A percentile compares a stretch with the other conserved stretches of the same genome.
These are phyloP conservation scores for Porites australiensis DNA, from an alignment of 64 coral and sea anemone genomes.

Conservation along the genomic window DNA sequence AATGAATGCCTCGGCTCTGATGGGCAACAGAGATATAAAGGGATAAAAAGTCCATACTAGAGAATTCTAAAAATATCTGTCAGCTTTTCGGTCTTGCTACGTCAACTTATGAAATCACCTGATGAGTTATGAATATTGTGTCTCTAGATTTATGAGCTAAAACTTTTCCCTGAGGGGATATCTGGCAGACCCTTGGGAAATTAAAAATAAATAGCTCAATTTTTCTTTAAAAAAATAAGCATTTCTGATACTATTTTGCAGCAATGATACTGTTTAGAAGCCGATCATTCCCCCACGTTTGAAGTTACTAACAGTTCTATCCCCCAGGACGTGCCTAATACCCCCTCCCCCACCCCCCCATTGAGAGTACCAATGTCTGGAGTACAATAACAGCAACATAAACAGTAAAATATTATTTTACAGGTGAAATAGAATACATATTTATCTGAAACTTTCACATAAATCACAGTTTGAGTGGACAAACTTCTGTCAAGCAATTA, in stretches of 20 bases:
- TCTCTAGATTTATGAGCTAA: neutral
- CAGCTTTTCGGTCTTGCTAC: constrained; percentile 1
- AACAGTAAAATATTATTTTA: constrained; percentile 19
- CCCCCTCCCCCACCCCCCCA: no score
- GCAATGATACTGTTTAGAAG: constrained; percentile 9
- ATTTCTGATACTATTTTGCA: constrained; percentile 18
- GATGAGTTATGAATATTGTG: constrained; percentile 4
- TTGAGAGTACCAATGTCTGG: constrained; percentile 20
- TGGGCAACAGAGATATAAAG: constrained; percentile 17
- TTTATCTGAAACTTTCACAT: constrained; percentile 18
- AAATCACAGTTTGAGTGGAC: constrained; percentile 17
- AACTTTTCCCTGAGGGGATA: neutral
- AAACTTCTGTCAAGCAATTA: constrained; percentile 1
- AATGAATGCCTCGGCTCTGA: neutral
- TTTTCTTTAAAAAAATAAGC: constrained; percentile 21
- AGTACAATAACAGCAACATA: constrained; percentile 17
- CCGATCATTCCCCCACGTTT: neutral
- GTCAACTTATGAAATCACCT: constrained; percentile 18
- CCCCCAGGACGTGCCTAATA: neutral
- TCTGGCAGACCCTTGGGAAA: constrained; percentile 7
- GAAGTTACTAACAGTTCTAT: constrained; percentile 20
- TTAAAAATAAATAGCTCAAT: constrained; percentile 19
- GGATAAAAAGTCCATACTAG: neutral
- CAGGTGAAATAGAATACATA: constrained; percentile 1
- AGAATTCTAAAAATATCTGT: constrained; percentile 11